Conservation (phyloP, 1,140 invertebrate species). For the Leguminivora glycinivorella region DNA sequence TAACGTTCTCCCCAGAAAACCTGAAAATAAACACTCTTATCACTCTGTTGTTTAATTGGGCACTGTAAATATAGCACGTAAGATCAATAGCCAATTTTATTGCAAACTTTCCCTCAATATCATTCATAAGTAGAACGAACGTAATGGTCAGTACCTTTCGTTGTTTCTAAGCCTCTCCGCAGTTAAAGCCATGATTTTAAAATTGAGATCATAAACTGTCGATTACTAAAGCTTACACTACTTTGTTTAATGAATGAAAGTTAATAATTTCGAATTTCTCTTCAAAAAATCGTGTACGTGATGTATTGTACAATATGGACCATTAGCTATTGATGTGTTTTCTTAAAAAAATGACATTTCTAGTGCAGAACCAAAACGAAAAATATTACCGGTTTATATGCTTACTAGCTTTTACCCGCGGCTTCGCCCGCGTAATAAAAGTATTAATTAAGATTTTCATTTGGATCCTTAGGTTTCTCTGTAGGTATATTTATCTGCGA, state of each 20-base stretch:
- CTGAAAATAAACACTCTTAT: constrained; percentile 61
- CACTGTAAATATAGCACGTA: constrained; percentile 3
- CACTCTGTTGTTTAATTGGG: constrained; percentile 25
- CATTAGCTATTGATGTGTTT: constrained; percentile 34
- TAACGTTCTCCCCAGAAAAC: constrained; percentile 74
- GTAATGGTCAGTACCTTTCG: constrained; percentile 54
- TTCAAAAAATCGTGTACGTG: constrained; percentile 32
- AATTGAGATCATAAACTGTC: constrained; percentile 18
- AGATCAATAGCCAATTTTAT: constrained; percentile 26
- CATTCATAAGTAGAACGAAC: constrained; percentile 31
- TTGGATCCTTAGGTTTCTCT: too few species aligned
- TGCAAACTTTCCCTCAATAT: constrained; percentile 53
- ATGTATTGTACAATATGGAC: constrained; percentile 42
- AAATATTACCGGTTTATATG: constrained; percentile 19
- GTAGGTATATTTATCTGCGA: too few species aligned
- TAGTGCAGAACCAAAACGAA: not conserved
- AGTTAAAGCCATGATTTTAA: constrained; percentile 58
- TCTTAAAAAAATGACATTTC: constrained; percentile 28
- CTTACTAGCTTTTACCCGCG: too few species aligned
- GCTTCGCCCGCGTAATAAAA: too few species aligned
- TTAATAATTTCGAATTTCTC: constrained; percentile 35
- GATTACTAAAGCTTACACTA: constrained; percentile 36
- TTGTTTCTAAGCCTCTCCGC: constrained; percentile 65
- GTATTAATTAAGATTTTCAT: too few species aligned
- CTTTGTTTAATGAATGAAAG: constrained; percentile 30